Evolutionary conservation across 2,113 vertebrate genomes (phyloP), one percentile per base, ranked within the genome.

Genomic region (Osmerus eperlanus): DNA sequence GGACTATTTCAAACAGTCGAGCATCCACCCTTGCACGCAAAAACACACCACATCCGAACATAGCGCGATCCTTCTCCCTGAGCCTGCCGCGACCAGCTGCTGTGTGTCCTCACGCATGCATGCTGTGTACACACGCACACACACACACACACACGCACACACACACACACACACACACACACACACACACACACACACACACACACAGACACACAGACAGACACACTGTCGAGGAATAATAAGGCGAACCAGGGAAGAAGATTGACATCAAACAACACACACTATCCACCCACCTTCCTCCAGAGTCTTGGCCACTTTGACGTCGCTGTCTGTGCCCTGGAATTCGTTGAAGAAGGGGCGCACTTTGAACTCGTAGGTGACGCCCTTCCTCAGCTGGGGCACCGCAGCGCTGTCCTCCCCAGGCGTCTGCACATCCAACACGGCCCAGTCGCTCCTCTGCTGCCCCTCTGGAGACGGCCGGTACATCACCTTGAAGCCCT

Each of bases 271-370:
- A 51, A 47, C 55, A 12, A n/a, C 18, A 64, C 28, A 70, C 14
- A 32, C 66, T 41, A 47, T 60, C 86, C 47, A 47, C 65, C 84
- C 91, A 93, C 97, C 97, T 97, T 99, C 97, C 89, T 99, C 97
- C 81, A 97, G 89, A 12, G 97, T 99, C 89, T 94, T 97, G 74
- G 92, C 96, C 83, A 95, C 94, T 88, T 97, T 98, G 68, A 98
- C 91, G 87, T 99, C 97, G 5, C 97, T 99, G 81, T 99, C 97
- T 29, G 96, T 95, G 81, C 97, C 97, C 90, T 97, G 96, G 92
- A 99, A 99, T 82, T 99, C 97, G 56, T 99, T 96, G 91, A 99
- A 99, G 89, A 97, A 99, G 23, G 97, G 97, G 16, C 95, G 94
- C 72, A 96, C 93, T 87, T 99, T 99, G 89, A 99, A 96, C 89